These are phyloP conservation scores for Parazoanthus atlanticus DNA, from an alignment of 92 coral and sea anemone species.

Conservation along the genomic window DNA sequence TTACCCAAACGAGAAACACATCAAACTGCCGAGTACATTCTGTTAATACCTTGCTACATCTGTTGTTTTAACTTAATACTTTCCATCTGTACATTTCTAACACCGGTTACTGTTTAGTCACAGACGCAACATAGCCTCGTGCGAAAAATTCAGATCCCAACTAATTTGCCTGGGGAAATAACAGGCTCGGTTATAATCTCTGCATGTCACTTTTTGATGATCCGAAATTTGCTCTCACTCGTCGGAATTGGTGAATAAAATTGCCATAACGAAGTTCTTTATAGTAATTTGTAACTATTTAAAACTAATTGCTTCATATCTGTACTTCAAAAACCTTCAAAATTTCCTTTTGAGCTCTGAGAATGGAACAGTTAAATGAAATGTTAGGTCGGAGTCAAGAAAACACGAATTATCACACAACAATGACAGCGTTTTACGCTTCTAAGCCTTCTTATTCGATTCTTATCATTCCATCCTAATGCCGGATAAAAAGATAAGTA, in stretches of 20 bases:
- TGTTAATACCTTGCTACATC: neutral
- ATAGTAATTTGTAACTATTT: neutral
- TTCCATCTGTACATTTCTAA: neutral
- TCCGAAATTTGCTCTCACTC: neutral
- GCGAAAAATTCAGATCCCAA: neutral
- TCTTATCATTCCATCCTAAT: neutral
- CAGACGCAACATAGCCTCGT: neutral
- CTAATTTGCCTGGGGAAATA: neutral
- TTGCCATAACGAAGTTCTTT: neutral
- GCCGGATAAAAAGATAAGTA: conserved; percentile 13
- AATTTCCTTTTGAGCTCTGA: neutral
- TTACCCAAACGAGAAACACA: neutral
- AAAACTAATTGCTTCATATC: neutral
- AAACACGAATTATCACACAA: neutral
- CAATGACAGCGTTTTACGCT: neutral
- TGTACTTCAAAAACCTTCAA: neutral
- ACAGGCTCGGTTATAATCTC: neutral
- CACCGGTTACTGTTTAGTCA: neutral
- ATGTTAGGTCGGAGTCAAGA: neutral
- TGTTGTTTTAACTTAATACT: neutral
- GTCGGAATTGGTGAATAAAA: neutral
- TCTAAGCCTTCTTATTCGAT: neutral
- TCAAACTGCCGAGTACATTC: neutral
- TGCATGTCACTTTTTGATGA: too few relatives aligned
- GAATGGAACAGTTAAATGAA: neutral